Conservation (phyloP, 2,888 invertebrate genomes). For the Drosophila lacicola region DNA sequence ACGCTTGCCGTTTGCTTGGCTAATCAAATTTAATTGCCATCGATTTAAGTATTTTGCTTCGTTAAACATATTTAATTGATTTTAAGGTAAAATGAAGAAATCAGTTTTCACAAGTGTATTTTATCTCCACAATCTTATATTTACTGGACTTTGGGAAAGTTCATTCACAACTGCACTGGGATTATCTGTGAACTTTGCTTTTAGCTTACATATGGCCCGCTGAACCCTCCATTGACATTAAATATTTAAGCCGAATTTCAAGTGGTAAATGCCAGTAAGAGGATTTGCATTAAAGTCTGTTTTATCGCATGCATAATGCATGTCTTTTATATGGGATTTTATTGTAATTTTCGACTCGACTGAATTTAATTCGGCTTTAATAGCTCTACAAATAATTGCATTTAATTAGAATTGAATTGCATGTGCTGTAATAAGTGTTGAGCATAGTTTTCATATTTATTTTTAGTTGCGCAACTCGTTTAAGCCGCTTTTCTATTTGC, state of each 20-base stretch:
- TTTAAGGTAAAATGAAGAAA: neutral
- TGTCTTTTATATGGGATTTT: constrained; percentile 12
- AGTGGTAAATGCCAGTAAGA: constrained; percentile 70
- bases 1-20: neutral
- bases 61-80: neutral
- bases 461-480: constrained; percentile 30
- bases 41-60: neutral
- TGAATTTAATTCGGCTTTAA: constrained; percentile 21
- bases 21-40: constrained; percentile 8
- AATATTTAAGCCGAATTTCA: constrained; percentile 60
- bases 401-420: constrained; percentile 29
- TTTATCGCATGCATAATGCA: constrained; percentile 61
- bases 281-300: constrained; percentile 68
- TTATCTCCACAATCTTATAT: constrained; percentile 3
- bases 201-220: constrained; percentile 6
- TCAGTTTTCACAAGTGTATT: neutral
- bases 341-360: constrained; percentile 5
- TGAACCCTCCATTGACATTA: constrained; percentile 20
- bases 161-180: constrained; percentile 28
- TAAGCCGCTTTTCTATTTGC: constrained; percentile 40
- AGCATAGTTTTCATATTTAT: constrained; percentile 33
- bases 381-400: constrained; percentile 16
- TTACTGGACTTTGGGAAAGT: constrained; percentile 8
- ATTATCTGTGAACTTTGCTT: constrained; percentile 22
- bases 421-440: constrained; percentile 16